Evolutionary conservation across 2,113 vertebrate genomes (phyloP), one percentile per base, ranked within the genome.

Genomic region (Urocynchramus pylzowi): DNA sequence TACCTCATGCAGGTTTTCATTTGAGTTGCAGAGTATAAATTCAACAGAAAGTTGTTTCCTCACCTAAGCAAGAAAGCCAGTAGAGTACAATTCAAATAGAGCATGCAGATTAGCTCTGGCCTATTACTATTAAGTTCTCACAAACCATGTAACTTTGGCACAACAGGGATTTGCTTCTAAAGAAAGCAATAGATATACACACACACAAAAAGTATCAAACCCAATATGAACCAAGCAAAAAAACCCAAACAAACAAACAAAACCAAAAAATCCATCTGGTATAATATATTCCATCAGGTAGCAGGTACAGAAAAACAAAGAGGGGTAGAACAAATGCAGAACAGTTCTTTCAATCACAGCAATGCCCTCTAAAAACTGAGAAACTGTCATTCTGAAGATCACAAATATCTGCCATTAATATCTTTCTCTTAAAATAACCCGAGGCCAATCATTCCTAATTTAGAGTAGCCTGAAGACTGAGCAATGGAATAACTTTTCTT

Each of bases 51-150:
- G 15, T 31, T 18, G 28, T 74, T 84, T 47, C 52, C 63, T 76
- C 45, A 77, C 39, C 61, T 69, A 84, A 89, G 53, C 53, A 87
- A 92, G 31, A 63, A 86, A 83, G 30, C 49, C 63, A 82, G 20
- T 9, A 74, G 57, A 35, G 26, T 28, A 82, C 14, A 39, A 65
- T 90, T 95, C 52, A 94, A 90, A 96, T 69, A 90, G 54, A 77
- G 26, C 50, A 96, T 83, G 67, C 50, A 96, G 87, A 97, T 97
- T 37, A 59, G 11, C 54, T 81, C 35, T 85, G 47, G 69, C 23
- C 77, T 37, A 6, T 80, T 49, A 64, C 16, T 71, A 57, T 54
- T 63, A 50, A 39, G 28, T 64, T 64, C 53, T 86, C 75, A 85
- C 45, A 76, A 74, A 37, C 33, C 28, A 37, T 3, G 16, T 53